These are phyloP conservation scores for Periophthalmodon schlosseri DNA, from an alignment of 2,113 vertebrate genomes.

Conservation along the genomic window DNA sequence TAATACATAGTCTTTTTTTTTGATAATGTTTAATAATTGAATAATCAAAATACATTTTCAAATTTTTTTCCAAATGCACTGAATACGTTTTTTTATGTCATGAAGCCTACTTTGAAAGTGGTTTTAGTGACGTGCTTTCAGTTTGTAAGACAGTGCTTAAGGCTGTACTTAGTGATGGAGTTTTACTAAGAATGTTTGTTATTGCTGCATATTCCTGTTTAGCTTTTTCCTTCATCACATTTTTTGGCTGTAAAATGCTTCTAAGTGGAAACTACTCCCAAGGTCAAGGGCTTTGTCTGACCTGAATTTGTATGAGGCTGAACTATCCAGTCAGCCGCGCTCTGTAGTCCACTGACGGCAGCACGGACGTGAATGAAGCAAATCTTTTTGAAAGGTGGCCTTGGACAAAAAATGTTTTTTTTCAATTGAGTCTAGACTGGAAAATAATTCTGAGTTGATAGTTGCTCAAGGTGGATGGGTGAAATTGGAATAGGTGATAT, in stretches of 20 bases:
- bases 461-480: too few relatives aligned
- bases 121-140: too few relatives aligned
- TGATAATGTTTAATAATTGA: too few relatives aligned
- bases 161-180: not conserved
- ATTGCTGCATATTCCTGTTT: not conserved
- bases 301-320: not conserved
- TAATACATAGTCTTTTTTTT: too few relatives aligned
- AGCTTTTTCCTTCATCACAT: not conserved
- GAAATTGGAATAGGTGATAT: too few relatives aligned
- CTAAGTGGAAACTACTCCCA: not conserved
- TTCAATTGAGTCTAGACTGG: not conserved
- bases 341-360: not conserved
- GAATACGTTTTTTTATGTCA: too few relatives aligned
- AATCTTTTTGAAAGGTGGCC: not conserved
- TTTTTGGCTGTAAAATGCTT: not conserved
- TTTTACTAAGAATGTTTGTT: not conserved
- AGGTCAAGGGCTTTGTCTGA: not conserved
- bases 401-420: not conserved
- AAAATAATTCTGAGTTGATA: not conserved
- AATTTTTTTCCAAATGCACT: too few relatives aligned
- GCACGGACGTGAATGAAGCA: not conserved
- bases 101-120: too few relatives aligned
- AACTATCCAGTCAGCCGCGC: not conserved
- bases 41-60: too few relatives aligned
- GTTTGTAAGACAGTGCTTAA: too few relatives aligned